phyloP scores from a whole-genome alignment of 2,888 invertebrate genomes.

The Conus canariensis region DNA sequence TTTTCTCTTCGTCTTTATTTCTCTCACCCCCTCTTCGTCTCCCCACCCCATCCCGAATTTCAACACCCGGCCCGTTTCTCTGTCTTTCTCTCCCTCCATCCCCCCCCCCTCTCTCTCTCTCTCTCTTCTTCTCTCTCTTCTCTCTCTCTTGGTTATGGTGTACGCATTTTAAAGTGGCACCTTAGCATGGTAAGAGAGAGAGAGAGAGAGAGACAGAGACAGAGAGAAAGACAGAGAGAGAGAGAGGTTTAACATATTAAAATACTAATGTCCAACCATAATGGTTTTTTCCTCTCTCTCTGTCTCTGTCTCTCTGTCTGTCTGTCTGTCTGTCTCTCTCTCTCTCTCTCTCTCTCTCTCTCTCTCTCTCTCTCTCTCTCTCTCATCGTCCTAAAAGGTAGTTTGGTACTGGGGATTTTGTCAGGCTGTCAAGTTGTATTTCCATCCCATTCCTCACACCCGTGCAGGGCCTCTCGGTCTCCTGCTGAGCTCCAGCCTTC shows the following conservation, averaged over 20 bases:
- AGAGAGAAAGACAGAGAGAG: background rate
- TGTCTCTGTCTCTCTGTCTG: background rate
- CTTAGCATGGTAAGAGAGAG: too few relatives aligned
- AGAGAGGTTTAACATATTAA: too few relatives aligned
- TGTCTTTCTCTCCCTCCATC: too few relatives aligned
- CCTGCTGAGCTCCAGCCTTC: background rate
- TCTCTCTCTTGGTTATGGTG: too few relatives aligned
- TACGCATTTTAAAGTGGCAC: too few relatives aligned
- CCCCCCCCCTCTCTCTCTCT: too few relatives aligned
- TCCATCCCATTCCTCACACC: background rate
- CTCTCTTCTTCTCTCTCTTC: too few relatives aligned
- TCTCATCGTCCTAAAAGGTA: constrained; percentile 1
- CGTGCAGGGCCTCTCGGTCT: background rate
- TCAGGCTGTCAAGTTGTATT: background rate
- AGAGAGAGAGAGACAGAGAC: background rate
- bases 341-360: background rate
- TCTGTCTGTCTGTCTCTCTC: background rate
- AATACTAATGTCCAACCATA: too few relatives aligned
- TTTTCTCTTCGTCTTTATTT: too few relatives aligned
- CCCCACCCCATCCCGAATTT: too few relatives aligned
- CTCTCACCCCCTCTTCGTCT: too few relatives aligned
- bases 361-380: background rate
- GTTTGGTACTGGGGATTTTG: background rate
- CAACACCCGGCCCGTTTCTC: too few relatives aligned
- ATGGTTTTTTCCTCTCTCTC: background rate